phyloP scores from a whole-genome alignment of 2,888 invertebrate species.

The Vanessa cardui region DNA sequence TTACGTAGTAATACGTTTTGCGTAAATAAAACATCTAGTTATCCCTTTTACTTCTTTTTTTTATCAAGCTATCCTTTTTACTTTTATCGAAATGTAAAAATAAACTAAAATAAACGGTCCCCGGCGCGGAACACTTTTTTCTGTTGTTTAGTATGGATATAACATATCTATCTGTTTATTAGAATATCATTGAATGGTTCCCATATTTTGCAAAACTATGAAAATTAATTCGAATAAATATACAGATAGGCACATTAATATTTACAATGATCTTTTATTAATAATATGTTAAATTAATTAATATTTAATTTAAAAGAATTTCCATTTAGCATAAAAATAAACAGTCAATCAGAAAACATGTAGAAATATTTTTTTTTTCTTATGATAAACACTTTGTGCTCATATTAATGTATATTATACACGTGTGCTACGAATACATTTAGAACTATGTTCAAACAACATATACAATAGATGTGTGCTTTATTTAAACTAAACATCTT shows the following conservation, averaged over 20 bases:
- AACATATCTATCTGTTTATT: no score
- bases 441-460: slow-evolving; percentile 75
- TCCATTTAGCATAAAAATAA: slow-evolving; percentile 5
- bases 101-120: no score
- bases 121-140: no score
- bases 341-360: slow-evolving; percentile 9
- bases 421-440: slow-evolving; percentile 37
- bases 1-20: no score
- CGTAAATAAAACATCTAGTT: no score
- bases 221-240: slow-evolving; percentile 12
- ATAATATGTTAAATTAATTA: background rate
- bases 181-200: no score
- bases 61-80: no score
- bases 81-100: no score
- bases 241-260: slow-evolving; percentile 5
- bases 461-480: slow-evolving; percentile 54
- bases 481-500: slow-evolving; percentile 10
- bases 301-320: background rate
- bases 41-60: no score
- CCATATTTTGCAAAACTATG: background rate
- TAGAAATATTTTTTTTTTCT: slow-evolving; percentile 36
- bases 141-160: no score
- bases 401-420: slow-evolving; percentile 33
- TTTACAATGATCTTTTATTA: background rate
- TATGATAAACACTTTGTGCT: slow-evolving; percentile 44